Evolutionary conservation across 2,797 vertebrate species (phyloP).

Genomic region (Paguma larvata): DNA sequence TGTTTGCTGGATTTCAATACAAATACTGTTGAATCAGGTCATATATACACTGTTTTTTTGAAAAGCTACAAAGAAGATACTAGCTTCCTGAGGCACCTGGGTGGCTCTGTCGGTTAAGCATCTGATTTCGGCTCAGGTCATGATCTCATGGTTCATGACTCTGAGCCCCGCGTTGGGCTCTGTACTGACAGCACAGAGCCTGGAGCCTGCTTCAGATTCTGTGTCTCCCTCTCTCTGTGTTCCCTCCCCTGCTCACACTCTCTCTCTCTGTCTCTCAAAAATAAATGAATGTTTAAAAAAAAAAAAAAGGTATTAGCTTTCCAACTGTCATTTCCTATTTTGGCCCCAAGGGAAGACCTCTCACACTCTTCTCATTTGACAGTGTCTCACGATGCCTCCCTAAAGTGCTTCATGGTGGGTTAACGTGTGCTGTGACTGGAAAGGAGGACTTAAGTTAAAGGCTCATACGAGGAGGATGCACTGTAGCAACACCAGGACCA

Average conservation of each 20-base stretch:
- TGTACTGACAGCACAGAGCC: too few species aligned
- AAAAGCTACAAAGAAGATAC: neutral
- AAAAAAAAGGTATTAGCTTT: too few species aligned
- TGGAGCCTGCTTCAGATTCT: too few species aligned
- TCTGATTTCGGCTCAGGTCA: too few species aligned
- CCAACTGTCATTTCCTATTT: neutral
- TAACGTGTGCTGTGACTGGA: neutral
- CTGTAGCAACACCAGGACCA: neutral
- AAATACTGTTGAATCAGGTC: neutral
- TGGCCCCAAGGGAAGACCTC: neutral
- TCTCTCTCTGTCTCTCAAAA: too few species aligned
- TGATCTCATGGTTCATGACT: too few species aligned
- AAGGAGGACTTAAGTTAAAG: neutral
- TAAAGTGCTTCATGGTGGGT: fast-evolving
- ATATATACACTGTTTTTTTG: neutral
- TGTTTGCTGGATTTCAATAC: neutral
- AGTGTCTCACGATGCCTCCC: neutral
- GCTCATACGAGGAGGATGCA: neutral
- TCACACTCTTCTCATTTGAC: neutral
- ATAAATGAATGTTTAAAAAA: too few species aligned
- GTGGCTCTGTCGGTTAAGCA: too few species aligned
- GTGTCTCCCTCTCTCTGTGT: too few species aligned
- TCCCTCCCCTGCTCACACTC: too few species aligned
- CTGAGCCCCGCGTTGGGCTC: too few species aligned
- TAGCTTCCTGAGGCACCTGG: neutral